These are phyloP conservation scores for Dioctria rufipes DNA, from an alignment of 2,888 invertebrate genomes.

Conservation along the genomic window DNA sequence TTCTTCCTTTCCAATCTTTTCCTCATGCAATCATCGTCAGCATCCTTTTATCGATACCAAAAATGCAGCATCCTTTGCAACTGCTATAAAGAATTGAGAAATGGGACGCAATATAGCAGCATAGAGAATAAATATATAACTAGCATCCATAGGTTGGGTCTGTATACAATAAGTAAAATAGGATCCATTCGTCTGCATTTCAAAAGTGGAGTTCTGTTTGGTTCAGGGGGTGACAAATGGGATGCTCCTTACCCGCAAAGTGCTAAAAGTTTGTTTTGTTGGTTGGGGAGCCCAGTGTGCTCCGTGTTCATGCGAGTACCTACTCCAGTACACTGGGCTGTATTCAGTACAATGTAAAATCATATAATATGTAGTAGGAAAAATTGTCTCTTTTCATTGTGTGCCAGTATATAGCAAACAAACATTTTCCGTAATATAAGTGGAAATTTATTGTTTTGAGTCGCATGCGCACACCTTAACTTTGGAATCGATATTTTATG, in stretches of 20 bases:
- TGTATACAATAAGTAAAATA: slow-evolving; percentile 38
- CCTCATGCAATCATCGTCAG: not conserved
- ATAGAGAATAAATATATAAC: slow-evolving; percentile 4
- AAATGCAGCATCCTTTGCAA: not conserved
- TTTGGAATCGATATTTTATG: slow-evolving; percentile 42
- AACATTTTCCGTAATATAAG: slow-evolving; percentile 34
- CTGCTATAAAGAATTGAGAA: not conserved
- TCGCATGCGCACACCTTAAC: slow-evolving; percentile 44
- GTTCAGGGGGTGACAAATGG: not conserved
- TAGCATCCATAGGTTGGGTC: no score
- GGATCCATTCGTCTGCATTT: slow-evolving; percentile 31
- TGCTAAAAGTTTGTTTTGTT: not conserved
- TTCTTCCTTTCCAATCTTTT: no score
- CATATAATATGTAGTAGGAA: slow-evolving; percentile 30
- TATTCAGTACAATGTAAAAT: slow-evolving; percentile 26
- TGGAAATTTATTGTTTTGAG: slow-evolving; percentile 38
- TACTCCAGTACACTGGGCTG: not conserved
- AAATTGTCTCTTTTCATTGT: slow-evolving; percentile 31
- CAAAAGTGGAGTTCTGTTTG: not conserved
- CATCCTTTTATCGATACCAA: not conserved
- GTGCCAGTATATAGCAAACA: slow-evolving; percentile 43
- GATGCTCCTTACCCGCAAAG: slow-evolving; percentile 3
- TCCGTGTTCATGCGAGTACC: not conserved
- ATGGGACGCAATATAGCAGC: not conserved
- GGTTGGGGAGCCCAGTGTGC: not conserved